Percentiles rank a stretch among this genome's conserved stretches.
Evolutionary conservation across 2,113 vertebrate species (phyloP).

Genomic region (Gallinago media): DNA sequence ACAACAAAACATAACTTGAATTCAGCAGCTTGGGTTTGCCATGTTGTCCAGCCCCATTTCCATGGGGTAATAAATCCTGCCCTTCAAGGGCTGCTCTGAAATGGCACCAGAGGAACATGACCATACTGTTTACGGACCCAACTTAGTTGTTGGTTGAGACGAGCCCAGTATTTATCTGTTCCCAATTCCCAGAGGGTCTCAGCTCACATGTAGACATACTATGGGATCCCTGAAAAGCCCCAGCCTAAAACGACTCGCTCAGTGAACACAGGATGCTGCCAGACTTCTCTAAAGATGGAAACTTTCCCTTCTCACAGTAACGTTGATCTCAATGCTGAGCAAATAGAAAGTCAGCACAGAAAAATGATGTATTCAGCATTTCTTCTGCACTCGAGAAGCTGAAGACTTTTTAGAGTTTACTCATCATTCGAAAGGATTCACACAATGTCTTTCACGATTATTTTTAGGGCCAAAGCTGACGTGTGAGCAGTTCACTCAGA

Average conservation of each 20-base stretch:
- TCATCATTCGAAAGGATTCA: not conserved
- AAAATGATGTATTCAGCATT: not conserved
- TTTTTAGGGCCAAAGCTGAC: not conserved
- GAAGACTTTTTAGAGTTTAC: not conserved
- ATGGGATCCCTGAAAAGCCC: not conserved
- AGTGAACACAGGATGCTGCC: not conserved
- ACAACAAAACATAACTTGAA: not conserved
- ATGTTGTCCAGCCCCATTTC: not conserved
- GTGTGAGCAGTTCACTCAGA: not conserved
- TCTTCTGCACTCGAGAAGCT: not conserved
- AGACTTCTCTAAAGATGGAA: not conserved
- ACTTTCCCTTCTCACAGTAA: not conserved
- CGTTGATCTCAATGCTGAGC: not conserved
- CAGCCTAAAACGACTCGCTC: not conserved
- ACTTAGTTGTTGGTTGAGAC: rapidly evolving
- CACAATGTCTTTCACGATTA: not conserved
- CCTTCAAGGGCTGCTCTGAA: not conserved
- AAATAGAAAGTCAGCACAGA: not conserved
- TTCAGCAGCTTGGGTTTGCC: rapidly evolving
- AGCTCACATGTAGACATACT: not conserved
- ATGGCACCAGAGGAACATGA: not conserved
- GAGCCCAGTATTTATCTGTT: not conserved
- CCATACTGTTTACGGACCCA: rapidly evolving
- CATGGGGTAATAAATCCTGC: rapidly evolving
- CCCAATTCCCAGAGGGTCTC: not conserved